Conservation (phyloP, 2,113 vertebrate genomes). For the Meriones unguiculatus region DNA sequence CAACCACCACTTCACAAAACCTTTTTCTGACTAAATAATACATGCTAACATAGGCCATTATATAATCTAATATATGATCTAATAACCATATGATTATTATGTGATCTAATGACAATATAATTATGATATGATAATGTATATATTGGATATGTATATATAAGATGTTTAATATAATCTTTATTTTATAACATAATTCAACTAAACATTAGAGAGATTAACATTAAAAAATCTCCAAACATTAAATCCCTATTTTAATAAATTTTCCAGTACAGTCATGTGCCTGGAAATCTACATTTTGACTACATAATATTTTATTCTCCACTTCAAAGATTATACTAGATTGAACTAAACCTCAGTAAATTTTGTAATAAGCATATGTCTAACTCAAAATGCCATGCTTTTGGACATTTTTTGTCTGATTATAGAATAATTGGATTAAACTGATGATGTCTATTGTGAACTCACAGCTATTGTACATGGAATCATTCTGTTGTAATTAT, state of each 20-base stretch:
- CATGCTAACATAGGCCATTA: neutral
- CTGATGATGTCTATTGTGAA: neutral
- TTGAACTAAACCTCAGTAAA: neutral
- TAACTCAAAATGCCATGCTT: neutral
- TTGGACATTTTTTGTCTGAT: neutral
- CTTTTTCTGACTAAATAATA: neutral
- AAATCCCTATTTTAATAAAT: neutral
- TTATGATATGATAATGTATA: neutral
- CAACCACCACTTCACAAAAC: neutral
- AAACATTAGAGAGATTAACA: neutral
- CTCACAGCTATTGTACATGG: neutral
- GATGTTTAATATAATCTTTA: neutral
- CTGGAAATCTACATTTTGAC: neutral
- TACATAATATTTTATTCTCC: neutral
- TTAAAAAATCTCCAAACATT: neutral
- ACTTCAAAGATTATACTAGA: neutral
- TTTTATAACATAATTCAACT: neutral
- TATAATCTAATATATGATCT: too few species aligned
- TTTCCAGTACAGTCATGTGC: neutral
- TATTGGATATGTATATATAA: too few species aligned
- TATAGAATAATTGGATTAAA: conserved; percentile 6
- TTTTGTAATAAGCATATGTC: neutral
- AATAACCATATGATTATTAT: neutral
- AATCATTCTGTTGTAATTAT: conserved; percentile 53
- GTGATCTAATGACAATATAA: neutral